These are phyloP conservation scores for Mamestra configurata DNA, from an alignment of 1,140 invertebrate genomes.

Conservation along the genomic window DNA sequence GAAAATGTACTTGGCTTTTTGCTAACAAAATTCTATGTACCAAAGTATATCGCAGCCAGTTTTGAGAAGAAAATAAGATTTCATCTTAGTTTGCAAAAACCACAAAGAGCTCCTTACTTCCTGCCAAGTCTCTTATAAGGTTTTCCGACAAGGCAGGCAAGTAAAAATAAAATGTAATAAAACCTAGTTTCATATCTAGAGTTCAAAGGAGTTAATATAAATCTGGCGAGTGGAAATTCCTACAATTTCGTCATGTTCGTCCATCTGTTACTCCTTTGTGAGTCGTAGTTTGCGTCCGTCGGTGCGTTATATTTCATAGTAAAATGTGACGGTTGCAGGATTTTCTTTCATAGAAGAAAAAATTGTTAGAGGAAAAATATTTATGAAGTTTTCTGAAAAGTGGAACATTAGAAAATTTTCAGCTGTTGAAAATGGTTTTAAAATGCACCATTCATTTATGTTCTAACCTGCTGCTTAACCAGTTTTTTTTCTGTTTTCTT, in stretches of 20 bases:
- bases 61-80: background rate
- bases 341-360: background rate
- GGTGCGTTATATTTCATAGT: conserved; percentile 34
- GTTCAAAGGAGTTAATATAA: conserved; percentile 46
- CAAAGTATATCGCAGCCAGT: background rate
- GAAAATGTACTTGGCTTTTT: background rate
- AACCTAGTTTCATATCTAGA: conserved; percentile 38
- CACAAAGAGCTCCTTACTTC: background rate
- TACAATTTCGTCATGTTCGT: conserved; percentile 40
- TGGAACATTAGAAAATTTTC: no score
- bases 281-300: conserved; percentile 32
- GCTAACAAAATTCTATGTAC: background rate
- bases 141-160: background rate
- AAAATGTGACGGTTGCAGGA: conserved; percentile 25
- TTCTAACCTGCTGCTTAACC: no score
- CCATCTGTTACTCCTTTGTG: conserved; percentile 32
- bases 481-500: no score
- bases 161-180: conserved; percentile 39
- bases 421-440: no score
- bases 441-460: no score
- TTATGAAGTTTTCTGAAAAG: background rate
- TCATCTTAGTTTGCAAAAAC: background rate
- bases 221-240: conserved; percentile 28
- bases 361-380: background rate
- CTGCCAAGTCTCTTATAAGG: background rate